Evolutionary conservation across 2,797 vertebrate species (phyloP), one percentile per base, ranked within the genome.

Genomic region (Alectoris magna): DNA sequence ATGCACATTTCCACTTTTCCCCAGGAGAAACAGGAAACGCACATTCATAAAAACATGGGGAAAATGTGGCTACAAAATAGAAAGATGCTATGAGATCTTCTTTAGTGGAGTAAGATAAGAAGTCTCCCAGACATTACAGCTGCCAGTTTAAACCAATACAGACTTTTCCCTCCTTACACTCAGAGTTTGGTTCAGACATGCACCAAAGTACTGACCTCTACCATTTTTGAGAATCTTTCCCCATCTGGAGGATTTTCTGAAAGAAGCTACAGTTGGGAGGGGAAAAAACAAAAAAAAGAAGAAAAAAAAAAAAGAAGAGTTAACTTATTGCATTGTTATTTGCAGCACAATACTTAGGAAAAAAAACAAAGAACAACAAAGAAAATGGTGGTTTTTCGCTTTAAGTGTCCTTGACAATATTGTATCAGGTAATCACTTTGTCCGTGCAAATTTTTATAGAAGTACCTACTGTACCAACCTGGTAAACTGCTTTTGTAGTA

Each of bases 181-280:
- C 0, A 26, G 48, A 79, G 51, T 84, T 68, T 67, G 48, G 48
- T 48, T 79, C 71, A 58, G 27, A 41, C 15, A 81, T 83, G 38
- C 31, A 93, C 62, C 44, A 29, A 84, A 82, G 39, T 56, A 94
- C 98, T 97, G 95, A 99, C 99, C 98, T 99, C 99, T 49, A 99
- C 98, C 98, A 99, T 99, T 96, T 98, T 97, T 55, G 98, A 99
- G 97, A 99, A 99, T 92, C 98, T 98, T 95, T 99, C 99, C 87
- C 99, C 99, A 94, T 99, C 98, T 8, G 99, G 99, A 43, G 99
- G 99, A 74, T 98, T 99, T 98, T 99, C 99, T 97, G 97, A 98
- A 84, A 99, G 98, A 89, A 99, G 98, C 99, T 99, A 67, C 71
- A 91, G 95, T 97, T 83, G 13, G 22, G 72, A 96, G 73, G 90